Evolutionary conservation across 2,888 invertebrate species (phyloP), one percentile per base, ranked within the genome.

Genomic region (Nephrotoma guestfalica): DNA sequence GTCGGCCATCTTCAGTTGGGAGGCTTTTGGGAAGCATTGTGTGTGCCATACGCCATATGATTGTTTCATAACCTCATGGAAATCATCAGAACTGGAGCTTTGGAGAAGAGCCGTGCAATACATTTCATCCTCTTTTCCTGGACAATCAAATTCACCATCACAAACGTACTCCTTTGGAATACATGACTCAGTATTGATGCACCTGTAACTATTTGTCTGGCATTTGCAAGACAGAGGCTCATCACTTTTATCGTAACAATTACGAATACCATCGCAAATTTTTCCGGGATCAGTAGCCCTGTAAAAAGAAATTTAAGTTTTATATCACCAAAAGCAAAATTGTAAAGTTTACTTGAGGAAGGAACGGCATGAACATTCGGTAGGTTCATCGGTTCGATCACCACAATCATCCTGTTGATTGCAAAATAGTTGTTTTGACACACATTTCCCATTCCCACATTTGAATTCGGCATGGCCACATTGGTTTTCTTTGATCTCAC

Each of bases 191-290:
- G 92, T 30, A 6, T 18, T 90, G 87, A 89, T 89, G 89, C 94
- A 94, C 87, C 90, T 91, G 89, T 93, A 94, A 87, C 91, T 92
- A 41, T 90, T 89, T 2, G 90, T 89, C 4, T 90, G 93, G 89
- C 96, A 96, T 87, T 92, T 92, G 89, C 96, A 96, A 40, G 92
- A 90, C 88, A 92, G 91, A 0, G 94, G 94, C 88, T 97, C 97
- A 89, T 97, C 97, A 86, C 94, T 94, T 88, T 95, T 94, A 89
- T 97, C 96, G 88, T 93, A 91, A 89, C 97, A 97, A 89, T 97
- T 95, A 6, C 95, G 92, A 6, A 94, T 92, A 0, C 96, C 96
- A 89, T 97, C 96, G 89, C 97, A 97, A 4, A 97, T 92, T 88
- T 94, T 93, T 0, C 93, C 92, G 0, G 96, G 95, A 89, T 93